phyloP scores from a whole-genome alignment of 2,797 vertebrate genomes.

The Oreortyx pictus region DNA sequence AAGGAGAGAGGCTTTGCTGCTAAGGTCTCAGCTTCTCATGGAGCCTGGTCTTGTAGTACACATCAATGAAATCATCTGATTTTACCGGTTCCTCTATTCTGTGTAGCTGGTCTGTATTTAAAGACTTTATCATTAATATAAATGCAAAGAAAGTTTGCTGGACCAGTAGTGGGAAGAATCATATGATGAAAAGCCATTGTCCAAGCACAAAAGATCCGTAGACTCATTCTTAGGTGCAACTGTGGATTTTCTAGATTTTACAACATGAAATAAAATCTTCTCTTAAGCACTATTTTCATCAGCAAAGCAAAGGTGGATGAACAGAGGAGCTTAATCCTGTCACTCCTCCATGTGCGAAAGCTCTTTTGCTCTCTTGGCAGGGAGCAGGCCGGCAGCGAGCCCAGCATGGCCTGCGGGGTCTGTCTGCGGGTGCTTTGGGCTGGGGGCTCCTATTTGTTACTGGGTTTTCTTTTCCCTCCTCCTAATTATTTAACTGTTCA shows the following conservation, averaged over 20 bases:
- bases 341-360: fast-evolving
- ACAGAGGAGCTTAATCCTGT: background rate
- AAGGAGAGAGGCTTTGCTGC: background rate
- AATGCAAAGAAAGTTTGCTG: constrained; percentile 1
- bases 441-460: background rate
- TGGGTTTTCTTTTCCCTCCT: background rate
- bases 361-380: too few relatives aligned
- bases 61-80: background rate
- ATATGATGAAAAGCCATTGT: background rate
- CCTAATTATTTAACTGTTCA: background rate
- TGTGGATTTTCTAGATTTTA: background rate
- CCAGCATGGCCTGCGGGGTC: background rate
- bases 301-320: background rate
- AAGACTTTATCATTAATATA: background rate
- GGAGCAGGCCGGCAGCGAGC: background rate
- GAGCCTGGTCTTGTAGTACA: background rate
- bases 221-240: background rate
- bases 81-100: background rate
- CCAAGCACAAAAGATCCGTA: background rate
- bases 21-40: background rate
- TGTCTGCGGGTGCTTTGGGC: background rate
- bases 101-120: background rate
- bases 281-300: background rate
- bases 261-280: background rate
- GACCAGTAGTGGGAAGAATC: background rate